Evolutionary conservation across 2,797 vertebrate species (phyloP).

Genomic region (Channallabes apus): DNA sequence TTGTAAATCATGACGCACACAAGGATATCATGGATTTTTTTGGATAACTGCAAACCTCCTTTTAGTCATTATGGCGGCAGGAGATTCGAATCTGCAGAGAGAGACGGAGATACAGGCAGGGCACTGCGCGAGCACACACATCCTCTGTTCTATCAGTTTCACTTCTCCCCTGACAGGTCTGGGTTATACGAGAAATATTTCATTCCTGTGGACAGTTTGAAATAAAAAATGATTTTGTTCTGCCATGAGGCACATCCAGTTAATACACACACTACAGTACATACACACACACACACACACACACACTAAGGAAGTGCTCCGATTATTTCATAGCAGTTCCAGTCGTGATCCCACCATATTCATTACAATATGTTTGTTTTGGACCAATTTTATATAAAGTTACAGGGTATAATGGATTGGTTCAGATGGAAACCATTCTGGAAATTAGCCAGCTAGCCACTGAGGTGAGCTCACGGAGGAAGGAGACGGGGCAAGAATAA

Average conservation of each 20-base stretch:
- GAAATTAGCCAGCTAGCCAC: slow-evolving; percentile 1
- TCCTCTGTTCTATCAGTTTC: background rate
- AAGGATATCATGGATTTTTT: background rate
- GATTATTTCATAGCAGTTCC: background rate
- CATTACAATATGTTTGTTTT: background rate
- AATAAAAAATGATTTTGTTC: background rate
- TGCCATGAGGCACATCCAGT: background rate
- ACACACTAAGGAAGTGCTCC: background rate
- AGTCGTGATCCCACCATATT: background rate
- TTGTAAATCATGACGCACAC: background rate
- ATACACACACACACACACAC: background rate
- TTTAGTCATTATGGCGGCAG: background rate
- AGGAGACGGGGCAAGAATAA: background rate
- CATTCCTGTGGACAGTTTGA: background rate
- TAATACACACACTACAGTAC: background rate
- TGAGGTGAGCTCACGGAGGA: background rate
- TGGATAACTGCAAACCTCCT: background rate
- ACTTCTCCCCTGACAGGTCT: background rate
- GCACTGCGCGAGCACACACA: background rate
- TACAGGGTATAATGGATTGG: background rate
- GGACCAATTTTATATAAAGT: background rate
- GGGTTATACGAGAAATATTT: background rate
- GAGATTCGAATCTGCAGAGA: slow-evolving; percentile 10
- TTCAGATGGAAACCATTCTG: slow-evolving; percentile 17
- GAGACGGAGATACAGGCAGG: slow-evolving; percentile 6